phyloP scores from a whole-genome alignment of 1,140 invertebrate genomes.

The Aphis craccivora region DNA sequence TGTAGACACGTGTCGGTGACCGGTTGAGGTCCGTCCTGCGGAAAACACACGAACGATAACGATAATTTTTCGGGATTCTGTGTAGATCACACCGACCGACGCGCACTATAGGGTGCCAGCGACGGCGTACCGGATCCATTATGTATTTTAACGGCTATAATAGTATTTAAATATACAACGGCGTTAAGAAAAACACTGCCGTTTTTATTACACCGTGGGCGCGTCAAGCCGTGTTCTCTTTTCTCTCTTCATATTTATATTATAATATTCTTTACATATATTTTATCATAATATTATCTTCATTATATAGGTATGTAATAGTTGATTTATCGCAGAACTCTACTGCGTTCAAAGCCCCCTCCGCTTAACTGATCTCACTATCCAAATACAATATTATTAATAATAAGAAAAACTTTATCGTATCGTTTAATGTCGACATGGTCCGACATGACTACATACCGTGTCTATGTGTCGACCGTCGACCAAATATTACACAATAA shows the following conservation, averaged over 20 bases:
- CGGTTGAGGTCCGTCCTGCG: background rate
- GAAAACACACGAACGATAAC: background rate
- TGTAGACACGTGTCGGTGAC: background rate
- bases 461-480: background rate
- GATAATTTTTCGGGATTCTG: slow-evolving; percentile 25
- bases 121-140: slow-evolving; percentile 41
- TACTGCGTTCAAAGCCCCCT: background rate
- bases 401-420: background rate
- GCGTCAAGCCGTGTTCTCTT: background rate
- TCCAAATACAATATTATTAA: background rate
- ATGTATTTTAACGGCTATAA: slow-evolving; percentile 15
- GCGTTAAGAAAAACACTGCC: background rate
- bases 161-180: slow-evolving; percentile 36
- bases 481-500: background rate
- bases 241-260: background rate
- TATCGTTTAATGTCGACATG: background rate
- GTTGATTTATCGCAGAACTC: background rate
- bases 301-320: background rate
- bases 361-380: background rate
- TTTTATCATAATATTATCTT: background rate
- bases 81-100: background rate
- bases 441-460: background rate
- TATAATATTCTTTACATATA: background rate
- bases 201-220: background rate
- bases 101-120: background rate